phyloP scores from a whole-genome alignment of 2,113 vertebrate species.

The Myrmecobius fasciatus region DNA sequence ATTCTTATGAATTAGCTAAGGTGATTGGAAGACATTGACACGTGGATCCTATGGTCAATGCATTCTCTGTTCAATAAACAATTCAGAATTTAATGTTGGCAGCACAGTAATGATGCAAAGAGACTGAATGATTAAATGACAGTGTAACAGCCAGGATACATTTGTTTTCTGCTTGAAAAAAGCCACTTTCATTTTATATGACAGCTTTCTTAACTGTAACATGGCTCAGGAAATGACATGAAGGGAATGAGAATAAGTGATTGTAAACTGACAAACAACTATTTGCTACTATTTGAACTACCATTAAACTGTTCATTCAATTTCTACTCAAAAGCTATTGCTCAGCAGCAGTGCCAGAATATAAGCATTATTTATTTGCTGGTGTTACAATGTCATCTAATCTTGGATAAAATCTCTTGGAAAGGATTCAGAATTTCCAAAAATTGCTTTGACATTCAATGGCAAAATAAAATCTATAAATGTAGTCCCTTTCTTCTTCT shows the following conservation, averaged over 20 bases:
- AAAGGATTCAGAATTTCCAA: conserved; percentile 66
- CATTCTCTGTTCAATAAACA: conserved; percentile 47
- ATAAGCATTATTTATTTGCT: conserved; percentile 69
- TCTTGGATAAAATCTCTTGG: conserved; percentile 50
- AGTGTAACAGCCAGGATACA: conserved; percentile 68
- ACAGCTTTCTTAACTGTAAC: conserved; percentile 76
- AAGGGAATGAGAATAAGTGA: conserved; percentile 68
- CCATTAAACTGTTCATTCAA: conserved; percentile 68
- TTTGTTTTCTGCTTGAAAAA: conserved; percentile 78
- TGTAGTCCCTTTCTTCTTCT: not conserved
- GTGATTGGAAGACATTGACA: conserved; percentile 29
- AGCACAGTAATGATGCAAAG: conserved; percentile 61
- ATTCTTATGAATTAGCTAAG: not conserved
- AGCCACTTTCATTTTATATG: conserved; percentile 76
- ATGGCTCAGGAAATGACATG: conserved; percentile 72
- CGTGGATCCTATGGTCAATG: conserved; percentile 20
- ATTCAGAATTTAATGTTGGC: conserved; percentile 50
- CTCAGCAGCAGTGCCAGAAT: conserved; percentile 42
- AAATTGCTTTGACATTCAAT: conserved; percentile 55
- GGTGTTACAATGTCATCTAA: conserved; percentile 62
- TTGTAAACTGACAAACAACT: conserved; percentile 75
- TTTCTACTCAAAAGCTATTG: conserved; percentile 62
- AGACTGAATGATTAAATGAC: conserved; percentile 75
- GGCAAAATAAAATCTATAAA: conserved; percentile 38
- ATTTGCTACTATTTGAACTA: conserved; percentile 75